phyloP scores from a whole-genome alignment of 2,797 vertebrate species.

The Hirundo rustica region DNA sequence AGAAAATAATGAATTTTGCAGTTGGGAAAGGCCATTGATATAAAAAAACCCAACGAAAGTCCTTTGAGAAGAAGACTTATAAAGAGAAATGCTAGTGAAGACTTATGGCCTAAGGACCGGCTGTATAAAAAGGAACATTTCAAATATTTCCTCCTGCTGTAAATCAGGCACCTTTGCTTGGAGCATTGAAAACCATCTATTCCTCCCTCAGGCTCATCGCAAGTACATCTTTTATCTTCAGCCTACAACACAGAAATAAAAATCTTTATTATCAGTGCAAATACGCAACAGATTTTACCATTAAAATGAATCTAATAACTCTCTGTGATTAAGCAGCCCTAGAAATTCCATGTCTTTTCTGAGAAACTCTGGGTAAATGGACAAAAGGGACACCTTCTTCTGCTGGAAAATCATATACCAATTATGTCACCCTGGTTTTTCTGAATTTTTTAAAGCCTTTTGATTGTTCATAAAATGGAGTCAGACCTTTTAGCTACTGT shows the following conservation, averaged over 20 bases:
- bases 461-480: too few species aligned
- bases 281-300: neutral
- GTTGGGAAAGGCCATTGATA: neutral
- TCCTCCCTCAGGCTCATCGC: neutral
- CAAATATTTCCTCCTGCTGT: neutral
- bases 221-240: neutral
- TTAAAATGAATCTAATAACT: neutral
- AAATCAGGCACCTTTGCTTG: constrained; percentile 52
- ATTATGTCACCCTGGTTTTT: too few species aligned
- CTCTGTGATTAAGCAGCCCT: neutral
- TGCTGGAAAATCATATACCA: neutral
- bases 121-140: neutral
- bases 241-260: constrained; percentile 45
- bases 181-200: neutral
- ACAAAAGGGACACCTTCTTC: neutral
- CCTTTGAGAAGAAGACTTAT: neutral
- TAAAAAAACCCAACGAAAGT: neutral
- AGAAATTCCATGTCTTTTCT: neutral
- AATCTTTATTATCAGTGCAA: constrained; percentile 5
- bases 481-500: too few species aligned
- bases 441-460: too few species aligned
- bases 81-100: neutral
- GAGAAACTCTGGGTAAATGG: neutral
- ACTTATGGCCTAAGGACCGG: neutral
- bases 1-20: neutral